Evolutionary conservation across 2,113 vertebrate genomes (phyloP).

Genomic region (Columba livia): DNA sequence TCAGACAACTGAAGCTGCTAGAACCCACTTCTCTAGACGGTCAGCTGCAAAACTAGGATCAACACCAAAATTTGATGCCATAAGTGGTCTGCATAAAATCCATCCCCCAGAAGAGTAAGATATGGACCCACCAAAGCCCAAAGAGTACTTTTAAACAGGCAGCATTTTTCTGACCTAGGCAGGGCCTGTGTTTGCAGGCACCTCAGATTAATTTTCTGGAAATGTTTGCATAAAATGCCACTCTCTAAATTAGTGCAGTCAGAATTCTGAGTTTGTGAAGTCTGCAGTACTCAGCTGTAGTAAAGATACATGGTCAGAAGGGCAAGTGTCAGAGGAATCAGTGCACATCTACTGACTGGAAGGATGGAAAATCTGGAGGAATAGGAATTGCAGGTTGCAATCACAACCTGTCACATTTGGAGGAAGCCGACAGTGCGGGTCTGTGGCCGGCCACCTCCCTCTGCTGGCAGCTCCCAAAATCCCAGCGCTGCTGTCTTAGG

Average conservation of each 20-base stretch:
- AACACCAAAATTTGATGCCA: neutral
- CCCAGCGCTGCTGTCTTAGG: neutral
- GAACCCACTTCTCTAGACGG: neutral
- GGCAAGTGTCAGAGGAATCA: neutral
- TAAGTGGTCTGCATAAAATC: neutral
- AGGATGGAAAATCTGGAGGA: neutral
- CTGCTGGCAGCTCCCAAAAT: slow-evolving; percentile 1
- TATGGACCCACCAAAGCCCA: neutral
- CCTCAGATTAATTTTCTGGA: neutral
- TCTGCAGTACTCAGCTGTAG: neutral
- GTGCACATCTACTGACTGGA: neutral
- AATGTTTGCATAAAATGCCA: neutral
- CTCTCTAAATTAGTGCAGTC: neutral
- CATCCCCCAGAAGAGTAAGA: neutral
- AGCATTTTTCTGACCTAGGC: neutral
- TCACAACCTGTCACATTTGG: no score
- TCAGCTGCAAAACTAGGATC: neutral
- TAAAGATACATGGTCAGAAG: neutral
- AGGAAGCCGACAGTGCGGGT: neutral
- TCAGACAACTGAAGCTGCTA: neutral
- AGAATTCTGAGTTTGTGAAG: neutral
- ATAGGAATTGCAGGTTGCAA: neutral
- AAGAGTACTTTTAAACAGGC: neutral
- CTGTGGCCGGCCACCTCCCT: neutral
- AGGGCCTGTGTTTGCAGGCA: neutral